A percentile compares a stretch with the other conserved stretches of the same genome.
Conservation (phyloP, 92 coral and sea anemone species). For the Porites divaricata region DNA sequence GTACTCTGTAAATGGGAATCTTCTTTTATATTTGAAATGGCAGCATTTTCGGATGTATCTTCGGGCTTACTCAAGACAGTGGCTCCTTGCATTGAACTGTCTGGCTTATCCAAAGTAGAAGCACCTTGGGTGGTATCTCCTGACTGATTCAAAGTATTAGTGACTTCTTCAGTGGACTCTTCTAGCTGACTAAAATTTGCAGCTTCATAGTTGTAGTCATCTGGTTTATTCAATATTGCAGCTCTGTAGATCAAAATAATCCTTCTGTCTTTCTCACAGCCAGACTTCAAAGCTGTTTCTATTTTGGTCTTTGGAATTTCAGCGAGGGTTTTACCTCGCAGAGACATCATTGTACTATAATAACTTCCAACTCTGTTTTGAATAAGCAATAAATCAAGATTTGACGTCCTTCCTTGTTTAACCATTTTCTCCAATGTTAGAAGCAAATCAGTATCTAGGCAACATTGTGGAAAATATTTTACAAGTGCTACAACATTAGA, state of each 20-base stretch:
- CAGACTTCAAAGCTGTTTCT: not conserved
- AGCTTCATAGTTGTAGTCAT: not conserved
- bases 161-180: not conserved
- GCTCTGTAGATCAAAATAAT: not conserved
- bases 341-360: conserved; percentile 26
- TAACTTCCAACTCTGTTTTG: conserved; percentile 33
- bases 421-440: conserved; percentile 22
- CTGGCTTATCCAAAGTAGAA: not conserved
- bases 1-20: no score
- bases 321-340: conserved; percentile 1
- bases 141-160: not conserved
- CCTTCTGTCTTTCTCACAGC: not conserved
- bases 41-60: no score
- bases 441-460: conserved; percentile 51
- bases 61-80: not conserved
- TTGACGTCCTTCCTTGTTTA: conserved; percentile 4
- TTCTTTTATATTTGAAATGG: no score
- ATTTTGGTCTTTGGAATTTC: not conserved
- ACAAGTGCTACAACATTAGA: conserved; percentile 20
- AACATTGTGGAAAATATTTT: conserved; percentile 18
- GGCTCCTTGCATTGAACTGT: not conserved
- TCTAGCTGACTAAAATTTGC: not conserved
- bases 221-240: not conserved
- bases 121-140: not conserved
- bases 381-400: conserved; percentile 41